These are phyloP conservation scores for Drosophila arizonae DNA, from an alignment of 1,140 invertebrate genomes.

Conservation along the genomic window DNA sequence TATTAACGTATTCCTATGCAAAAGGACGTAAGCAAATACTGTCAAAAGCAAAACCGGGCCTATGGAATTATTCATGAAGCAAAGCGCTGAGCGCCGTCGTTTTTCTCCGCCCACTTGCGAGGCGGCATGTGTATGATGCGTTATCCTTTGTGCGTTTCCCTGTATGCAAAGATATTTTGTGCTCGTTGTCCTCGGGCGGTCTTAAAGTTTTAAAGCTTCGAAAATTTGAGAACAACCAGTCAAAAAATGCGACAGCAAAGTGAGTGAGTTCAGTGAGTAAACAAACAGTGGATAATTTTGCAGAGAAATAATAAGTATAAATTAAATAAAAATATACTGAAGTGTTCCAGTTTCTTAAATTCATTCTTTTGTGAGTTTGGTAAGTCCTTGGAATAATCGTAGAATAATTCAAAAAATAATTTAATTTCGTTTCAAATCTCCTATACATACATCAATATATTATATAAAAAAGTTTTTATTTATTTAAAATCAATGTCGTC, in stretches of 20 bases:
- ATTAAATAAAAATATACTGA: background rate
- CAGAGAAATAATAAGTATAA: background rate
- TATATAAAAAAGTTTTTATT: too few species aligned
- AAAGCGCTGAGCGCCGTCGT: conserved; percentile 10
- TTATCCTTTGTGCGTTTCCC: conserved; percentile 1
- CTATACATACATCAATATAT: too few species aligned
- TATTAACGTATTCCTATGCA: background rate
- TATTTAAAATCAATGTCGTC: too few species aligned
- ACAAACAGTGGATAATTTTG: background rate
- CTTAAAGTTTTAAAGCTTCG: conserved; percentile 2
- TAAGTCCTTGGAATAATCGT: too few species aligned
- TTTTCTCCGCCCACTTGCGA: background rate
- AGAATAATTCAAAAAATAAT: too few species aligned
- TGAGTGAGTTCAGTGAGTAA: background rate
- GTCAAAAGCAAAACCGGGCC: conserved; percentile 9
- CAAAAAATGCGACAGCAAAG: background rate
- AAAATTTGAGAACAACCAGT: background rate
- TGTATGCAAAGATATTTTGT: conserved; percentile 20
- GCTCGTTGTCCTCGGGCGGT: background rate
- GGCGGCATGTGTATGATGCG: conserved; percentile 19
- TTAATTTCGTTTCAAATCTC: too few species aligned
- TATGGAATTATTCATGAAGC: conserved; percentile 33
- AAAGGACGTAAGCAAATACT: conserved; percentile 31
- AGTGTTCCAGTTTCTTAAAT: too few species aligned
- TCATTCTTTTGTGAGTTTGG: too few species aligned